Percentiles rank a stretch among this genome's conserved stretches.
Evolutionary conservation across 2,113 vertebrate species (phyloP).

Genomic region (Caranx ignobilis): DNA sequence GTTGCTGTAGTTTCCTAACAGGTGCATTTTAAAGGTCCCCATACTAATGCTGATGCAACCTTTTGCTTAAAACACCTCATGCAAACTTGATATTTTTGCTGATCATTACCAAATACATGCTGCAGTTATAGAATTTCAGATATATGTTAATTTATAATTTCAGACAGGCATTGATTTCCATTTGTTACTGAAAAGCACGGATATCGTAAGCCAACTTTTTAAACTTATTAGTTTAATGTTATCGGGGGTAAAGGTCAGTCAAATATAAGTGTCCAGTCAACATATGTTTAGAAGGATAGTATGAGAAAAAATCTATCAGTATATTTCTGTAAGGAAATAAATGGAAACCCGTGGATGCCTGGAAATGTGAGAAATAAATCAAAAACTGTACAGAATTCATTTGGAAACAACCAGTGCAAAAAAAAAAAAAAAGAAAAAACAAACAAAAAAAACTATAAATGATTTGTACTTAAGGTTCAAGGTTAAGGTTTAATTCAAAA

Average conservation of each 20-base stretch:
- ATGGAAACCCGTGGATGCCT: neutral
- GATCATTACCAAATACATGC: constrained; percentile 6
- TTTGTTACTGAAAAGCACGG: neutral
- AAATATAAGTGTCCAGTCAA: no score
- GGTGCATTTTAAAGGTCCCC: constrained; percentile 40
- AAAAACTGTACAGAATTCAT: neutral
- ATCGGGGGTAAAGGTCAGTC: no score
- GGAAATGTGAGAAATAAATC: neutral
- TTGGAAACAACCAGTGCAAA: neutral
- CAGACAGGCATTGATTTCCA: neutral
- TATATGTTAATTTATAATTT: no score
- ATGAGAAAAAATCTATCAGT: no score
- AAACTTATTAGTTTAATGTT: neutral
- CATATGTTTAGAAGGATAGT: no score
- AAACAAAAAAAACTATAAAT: neutral
- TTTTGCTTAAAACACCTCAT: neutral
- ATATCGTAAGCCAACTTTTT: neutral
- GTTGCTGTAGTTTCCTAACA: constrained; percentile 36
- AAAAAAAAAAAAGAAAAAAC: no score
- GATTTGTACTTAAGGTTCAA: neutral
- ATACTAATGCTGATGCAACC: constrained; percentile 7
- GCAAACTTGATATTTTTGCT: constrained; percentile 1
- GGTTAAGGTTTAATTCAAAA: neutral
- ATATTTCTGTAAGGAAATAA: no score
- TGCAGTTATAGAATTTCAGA: neutral